phyloP scores from a whole-genome alignment of 35 echinoderm and acorn worm species.

The Apostichopus californicus region DNA sequence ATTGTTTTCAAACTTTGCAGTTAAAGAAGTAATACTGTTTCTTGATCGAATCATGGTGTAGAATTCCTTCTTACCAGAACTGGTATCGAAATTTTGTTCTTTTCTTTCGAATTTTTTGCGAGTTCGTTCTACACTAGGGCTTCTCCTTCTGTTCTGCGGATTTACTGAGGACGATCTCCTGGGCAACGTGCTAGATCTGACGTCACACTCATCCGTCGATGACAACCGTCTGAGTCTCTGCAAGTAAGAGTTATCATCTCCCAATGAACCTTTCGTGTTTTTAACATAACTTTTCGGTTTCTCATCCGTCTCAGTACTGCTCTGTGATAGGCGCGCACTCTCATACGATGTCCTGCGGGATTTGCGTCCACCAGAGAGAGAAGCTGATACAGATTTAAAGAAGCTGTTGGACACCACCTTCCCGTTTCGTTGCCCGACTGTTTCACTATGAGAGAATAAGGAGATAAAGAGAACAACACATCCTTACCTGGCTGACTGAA shows the following conservation, averaged over 20 bases:
- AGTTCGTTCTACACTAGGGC: constrained; percentile 53
- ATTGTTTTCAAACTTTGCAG: constrained; percentile 78
- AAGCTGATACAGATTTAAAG: constrained; percentile 34
- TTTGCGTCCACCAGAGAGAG: constrained; percentile 39
- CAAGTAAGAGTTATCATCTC: background rate
- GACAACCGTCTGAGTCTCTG: constrained; percentile 15
- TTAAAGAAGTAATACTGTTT: constrained; percentile 66
- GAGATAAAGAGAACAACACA: constrained; percentile 12
- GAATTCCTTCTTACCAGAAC: background rate
- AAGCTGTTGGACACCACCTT: constrained; percentile 5
- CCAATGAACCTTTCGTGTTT: constrained; percentile 14
- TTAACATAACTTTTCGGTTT: constrained; percentile 1
- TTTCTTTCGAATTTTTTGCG: constrained; percentile 45
- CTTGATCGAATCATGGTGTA: constrained; percentile 71
- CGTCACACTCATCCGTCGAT: constrained; percentile 11
- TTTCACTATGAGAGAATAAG: constrained; percentile 14
- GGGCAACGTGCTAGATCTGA: constrained; percentile 21
- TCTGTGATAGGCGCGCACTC: background rate
- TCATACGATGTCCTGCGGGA: constrained; percentile 17
- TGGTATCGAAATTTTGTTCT: background rate
- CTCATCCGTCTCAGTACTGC: background rate
- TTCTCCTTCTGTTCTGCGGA: constrained; percentile 52
- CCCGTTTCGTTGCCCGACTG: constrained; percentile 1
- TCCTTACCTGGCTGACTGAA: background rate
- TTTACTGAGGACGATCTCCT: constrained; percentile 7